Evolutionary conservation across 2,113 vertebrate genomes (phyloP), one percentile per base, ranked within the genome.

Genomic region (Benthochromis sp.): DNA sequence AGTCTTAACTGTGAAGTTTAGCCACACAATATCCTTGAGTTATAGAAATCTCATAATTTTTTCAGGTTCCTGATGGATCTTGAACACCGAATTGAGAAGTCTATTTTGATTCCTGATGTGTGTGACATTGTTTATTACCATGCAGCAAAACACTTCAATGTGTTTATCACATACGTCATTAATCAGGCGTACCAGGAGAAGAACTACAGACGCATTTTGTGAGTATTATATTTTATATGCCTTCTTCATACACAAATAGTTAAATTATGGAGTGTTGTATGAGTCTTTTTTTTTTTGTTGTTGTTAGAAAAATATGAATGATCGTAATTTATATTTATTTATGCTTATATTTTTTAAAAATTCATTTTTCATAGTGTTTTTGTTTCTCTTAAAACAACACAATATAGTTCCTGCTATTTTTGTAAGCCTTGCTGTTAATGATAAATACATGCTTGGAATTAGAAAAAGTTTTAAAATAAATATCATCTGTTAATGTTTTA

Each of bases 171-270:
- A 91, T 99, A 99, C 0, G 98, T 99, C 89, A 98, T 98, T 92
- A 99, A 99, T 94, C 98, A 99, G 96, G 98, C 96, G 21, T 99
- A 99, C 94, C 98, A 99, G 95, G 98, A 99, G 93, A 97, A 98
- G 93, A 96, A 98, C 87, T 99, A 98, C 94, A 97, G 98, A 81
- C 97, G 98, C 90, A 96, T 99, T 94, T 95, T 98, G 98, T 99
- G 93, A 97, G 98, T 97, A 90, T 21, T 16, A 19, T 11, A n/a
- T 86, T 47, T 24, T 11, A 24, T 7, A 50, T 63, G 38, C 55
- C 4, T 8, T 50, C 71, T 78, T 78, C 16, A n/a, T 31, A n/a
- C 27, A 31, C 24, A 29, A 78, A 19, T 1, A 78, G 27, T 31
- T 31, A 52, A 38, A 34, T 78, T n/a, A 27, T 73, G 69, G 40